Conservation (phyloP, 2,113 vertebrate species). For the Sylvilagus bachmani region DNA sequence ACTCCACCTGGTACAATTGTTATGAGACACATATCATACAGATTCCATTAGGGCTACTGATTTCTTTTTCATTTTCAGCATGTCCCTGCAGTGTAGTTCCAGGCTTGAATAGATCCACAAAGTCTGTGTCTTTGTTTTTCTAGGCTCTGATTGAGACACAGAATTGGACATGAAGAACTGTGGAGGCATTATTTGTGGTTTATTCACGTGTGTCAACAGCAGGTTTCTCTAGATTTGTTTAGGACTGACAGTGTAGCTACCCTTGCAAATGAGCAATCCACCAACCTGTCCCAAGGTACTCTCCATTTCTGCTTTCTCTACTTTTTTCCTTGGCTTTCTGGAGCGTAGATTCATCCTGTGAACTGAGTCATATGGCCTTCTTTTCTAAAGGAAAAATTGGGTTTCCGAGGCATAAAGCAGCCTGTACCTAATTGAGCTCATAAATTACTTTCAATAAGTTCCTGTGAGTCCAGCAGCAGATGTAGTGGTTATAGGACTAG, state of each 20-base stretch:
- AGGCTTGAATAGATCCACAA: background rate
- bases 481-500: background rate
- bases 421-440: background rate
- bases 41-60: background rate
- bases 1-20: background rate
- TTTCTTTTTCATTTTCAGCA: background rate
- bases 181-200: slow-evolving; percentile 7
- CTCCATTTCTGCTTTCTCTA: background rate
- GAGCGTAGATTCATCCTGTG: background rate
- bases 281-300: background rate
- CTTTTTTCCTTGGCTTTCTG: background rate
- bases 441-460: background rate
- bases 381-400: background rate
- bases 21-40: background rate
- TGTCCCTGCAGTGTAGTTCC: background rate
- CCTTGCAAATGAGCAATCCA: background rate
- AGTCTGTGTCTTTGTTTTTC: slow-evolving; percentile 36
- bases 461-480: rapidly evolving
- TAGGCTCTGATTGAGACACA: slow-evolving; percentile 15
- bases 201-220: slow-evolving; percentile 25
- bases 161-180: background rate
- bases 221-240: background rate
- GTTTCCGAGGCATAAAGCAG: background rate
- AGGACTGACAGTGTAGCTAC: background rate
- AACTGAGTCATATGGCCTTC: background rate